These are phyloP conservation scores for Apogon talboti DNA, from an alignment of 2,797 vertebrate species.

Conservation along the genomic window DNA sequence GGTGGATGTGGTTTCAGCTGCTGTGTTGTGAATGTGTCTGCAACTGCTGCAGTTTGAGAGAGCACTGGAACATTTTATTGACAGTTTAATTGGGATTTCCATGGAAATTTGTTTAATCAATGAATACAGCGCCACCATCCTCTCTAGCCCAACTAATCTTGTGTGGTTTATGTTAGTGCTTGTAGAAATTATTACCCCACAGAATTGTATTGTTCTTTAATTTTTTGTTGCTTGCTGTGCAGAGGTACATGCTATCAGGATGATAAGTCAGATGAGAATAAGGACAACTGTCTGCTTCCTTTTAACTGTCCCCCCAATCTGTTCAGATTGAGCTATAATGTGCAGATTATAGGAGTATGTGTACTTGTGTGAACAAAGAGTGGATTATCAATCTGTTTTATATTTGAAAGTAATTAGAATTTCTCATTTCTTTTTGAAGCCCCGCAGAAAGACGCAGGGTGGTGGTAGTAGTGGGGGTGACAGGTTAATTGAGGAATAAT, in stretches of 20 bases:
- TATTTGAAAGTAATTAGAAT: conserved; percentile 87
- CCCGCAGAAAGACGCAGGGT: conserved; percentile 78
- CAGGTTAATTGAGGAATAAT: conserved; percentile 91
- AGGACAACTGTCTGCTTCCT: conserved; percentile 30
- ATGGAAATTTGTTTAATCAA: background rate
- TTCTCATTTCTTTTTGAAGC: conserved; percentile 83
- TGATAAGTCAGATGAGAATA: conserved; percentile 5
- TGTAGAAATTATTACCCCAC: too few species aligned
- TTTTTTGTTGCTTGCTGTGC: background rate
- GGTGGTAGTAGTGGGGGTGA: conserved; percentile 75
- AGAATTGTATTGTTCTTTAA: too few species aligned
- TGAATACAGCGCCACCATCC: background rate
- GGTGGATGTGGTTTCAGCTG: conserved; percentile 51
- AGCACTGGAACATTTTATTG: background rate
- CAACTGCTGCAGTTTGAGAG: conserved; percentile 25
- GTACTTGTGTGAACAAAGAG: conserved; percentile 48
- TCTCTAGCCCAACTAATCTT: background rate
- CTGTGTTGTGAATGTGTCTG: conserved; percentile 33
- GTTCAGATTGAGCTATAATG: conserved; percentile 29
- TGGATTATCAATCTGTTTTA: conserved; percentile 84
- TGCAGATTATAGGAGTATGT: conserved; percentile 45
- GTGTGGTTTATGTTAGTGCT: too few species aligned
- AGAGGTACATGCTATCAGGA: conserved; percentile 2
- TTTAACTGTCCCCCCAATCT: conserved; percentile 18
- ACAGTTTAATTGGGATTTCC: conserved; percentile 15